Conservation (phyloP, 2,113 vertebrate genomes). For the Hippocampus barbouri region DNA sequence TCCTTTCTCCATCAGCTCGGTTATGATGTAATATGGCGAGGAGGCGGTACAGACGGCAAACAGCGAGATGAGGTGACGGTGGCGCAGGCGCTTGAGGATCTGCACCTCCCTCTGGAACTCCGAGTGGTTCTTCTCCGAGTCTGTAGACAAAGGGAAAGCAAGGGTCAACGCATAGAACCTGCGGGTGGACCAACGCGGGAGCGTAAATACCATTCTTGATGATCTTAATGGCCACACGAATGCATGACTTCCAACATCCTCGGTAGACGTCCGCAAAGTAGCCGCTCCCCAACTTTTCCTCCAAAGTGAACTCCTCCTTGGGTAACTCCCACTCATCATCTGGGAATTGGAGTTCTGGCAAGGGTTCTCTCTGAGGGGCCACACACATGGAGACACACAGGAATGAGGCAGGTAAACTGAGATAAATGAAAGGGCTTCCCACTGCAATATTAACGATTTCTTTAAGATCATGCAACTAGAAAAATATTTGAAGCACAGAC, state of each 20-base stretch:
- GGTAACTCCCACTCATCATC: constrained; percentile 79
- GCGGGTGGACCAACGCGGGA: not conserved
- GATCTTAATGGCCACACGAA: constrained; percentile 80
- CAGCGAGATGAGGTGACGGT: constrained; percentile 76
- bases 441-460: not conserved
- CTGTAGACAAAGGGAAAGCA: constrained; percentile 39
- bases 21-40: constrained; percentile 77
- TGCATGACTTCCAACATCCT: constrained; percentile 75
- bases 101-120: constrained; percentile 75
- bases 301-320: constrained; percentile 72
- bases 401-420: not conserved
- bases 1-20: constrained; percentile 80
- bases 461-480: too few relatives aligned
- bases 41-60: constrained; percentile 72
- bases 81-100: constrained; percentile 75
- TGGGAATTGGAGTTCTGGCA: constrained; percentile 44
- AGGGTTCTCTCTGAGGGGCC: constrained; percentile 59
- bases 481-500: not conserved
- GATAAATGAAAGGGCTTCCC: not conserved
- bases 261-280: constrained; percentile 76
- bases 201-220: constrained; percentile 64
- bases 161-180: not conserved
- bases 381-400: not conserved
- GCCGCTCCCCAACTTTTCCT: constrained; percentile 71
- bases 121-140: constrained; percentile 61